Evolutionary conservation across 2,797 vertebrate species (phyloP).

Genomic region (Hybognathus amarus): DNA sequence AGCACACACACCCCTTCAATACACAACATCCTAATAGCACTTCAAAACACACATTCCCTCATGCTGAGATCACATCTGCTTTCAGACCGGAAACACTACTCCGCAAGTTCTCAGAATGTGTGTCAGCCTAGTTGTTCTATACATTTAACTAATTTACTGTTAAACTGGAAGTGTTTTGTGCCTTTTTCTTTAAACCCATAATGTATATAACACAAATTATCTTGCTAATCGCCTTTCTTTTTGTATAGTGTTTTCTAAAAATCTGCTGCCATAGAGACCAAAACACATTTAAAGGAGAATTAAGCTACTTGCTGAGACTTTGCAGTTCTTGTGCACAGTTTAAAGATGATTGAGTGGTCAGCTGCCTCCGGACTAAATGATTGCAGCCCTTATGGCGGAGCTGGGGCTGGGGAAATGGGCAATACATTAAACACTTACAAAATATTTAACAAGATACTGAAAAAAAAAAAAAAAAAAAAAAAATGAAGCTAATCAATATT

Average conservation of each 20-base stretch:
- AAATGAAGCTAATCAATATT: too few species aligned
- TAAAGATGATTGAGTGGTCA: background rate
- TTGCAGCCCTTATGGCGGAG: background rate
- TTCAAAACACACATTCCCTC: conserved; percentile 25
- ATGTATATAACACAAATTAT: background rate
- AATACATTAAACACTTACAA: background rate
- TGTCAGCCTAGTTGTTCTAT: background rate
- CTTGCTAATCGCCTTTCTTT: background rate
- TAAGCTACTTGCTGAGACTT: background rate
- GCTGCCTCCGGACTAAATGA: background rate
- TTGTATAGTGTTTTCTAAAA: background rate
- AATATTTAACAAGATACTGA: background rate
- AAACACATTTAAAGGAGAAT: background rate
- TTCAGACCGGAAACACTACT: too few species aligned
- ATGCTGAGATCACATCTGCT: background rate
- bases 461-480: too few species aligned
- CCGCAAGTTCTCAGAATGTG: background rate
- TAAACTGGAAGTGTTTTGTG: conserved; percentile 1
- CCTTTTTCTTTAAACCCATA: background rate
- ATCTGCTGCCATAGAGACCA: background rate
- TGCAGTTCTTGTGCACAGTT: background rate
- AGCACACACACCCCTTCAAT: background rate
- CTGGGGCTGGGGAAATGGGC: background rate
- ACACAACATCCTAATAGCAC: background rate
- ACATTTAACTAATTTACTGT: background rate